Evolutionary conservation across 2,888 invertebrate genomes (phyloP), one percentile per base, ranked within the genome.

Genomic region (Drosophila anomelani): DNA sequence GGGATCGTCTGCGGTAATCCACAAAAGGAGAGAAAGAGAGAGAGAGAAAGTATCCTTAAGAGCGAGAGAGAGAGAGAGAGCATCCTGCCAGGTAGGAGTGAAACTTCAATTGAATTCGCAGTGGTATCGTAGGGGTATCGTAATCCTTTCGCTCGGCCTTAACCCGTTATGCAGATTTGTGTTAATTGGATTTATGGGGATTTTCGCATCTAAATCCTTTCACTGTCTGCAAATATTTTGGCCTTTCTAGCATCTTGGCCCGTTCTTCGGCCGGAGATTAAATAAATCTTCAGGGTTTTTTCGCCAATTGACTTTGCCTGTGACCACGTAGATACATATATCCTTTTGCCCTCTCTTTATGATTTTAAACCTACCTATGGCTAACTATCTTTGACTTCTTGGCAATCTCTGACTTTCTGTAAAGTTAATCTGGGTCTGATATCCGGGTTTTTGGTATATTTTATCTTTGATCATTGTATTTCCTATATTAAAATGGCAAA

Each of bases 171-270:
- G 84, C 81, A 85, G 88, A 87, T 89, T 88, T 82, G 72, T 79
- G 76, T 88, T 91, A 91, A 91, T 90, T 91, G 91, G 91, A 92
- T 91, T 91, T 90, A 75, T 60, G 74, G 70, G 70, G 84, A 81
- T 85, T 90, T 87, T 78, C 79, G 76, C 81, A 75, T 81, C 75
- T 79, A 89, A 91, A 91, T 91, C 89, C 85, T 79, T 78, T 82
- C 79, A 83, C 78, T 88, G 86, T 85, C 82, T 86, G 83, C 90
- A 91, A 91, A 91, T 90, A 90, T 91, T 91, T 91, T 87, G 84
- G 68, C 71, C 80, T 73, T 54, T 77, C 76, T 71, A 64, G 49
- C 66, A n/a, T 64, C 67, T 54, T 46, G 69, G 10, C 32, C 34
- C 38, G 67, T 70, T 68, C 68, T 70, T 34, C 57, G 47, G 32